phyloP scores from a whole-genome alignment of 2,113 vertebrate genomes.

The Rhinopithecus roxellana region DNA sequence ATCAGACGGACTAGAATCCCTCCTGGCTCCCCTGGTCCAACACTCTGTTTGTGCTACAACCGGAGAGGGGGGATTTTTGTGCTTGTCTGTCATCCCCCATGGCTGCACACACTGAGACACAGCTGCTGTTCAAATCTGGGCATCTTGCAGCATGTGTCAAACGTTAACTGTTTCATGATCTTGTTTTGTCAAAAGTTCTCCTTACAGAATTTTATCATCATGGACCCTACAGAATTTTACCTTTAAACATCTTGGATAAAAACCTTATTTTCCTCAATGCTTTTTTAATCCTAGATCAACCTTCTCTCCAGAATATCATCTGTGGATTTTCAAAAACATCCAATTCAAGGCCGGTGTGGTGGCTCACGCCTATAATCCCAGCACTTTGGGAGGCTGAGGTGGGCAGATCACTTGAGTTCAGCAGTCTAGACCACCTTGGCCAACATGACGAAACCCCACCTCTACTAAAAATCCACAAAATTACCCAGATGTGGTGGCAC shows the following conservation, averaged over 20 bases:
- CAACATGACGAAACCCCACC: too few relatives aligned
- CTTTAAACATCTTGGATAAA: neutral
- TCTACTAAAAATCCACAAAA: too few relatives aligned
- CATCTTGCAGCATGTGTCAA: neutral
- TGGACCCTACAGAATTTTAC: neutral
- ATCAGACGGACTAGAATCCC: neutral
- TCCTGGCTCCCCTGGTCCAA: neutral
- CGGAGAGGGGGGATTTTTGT: neutral
- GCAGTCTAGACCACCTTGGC: too few relatives aligned
- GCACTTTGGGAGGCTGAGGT: too few relatives aligned
- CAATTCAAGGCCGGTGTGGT: neutral
- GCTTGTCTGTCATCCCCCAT: neutral
- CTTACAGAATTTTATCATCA: neutral
- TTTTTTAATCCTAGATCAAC: neutral
- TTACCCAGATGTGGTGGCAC: too few relatives aligned
- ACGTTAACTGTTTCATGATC: neutral
- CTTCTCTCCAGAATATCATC: neutral
- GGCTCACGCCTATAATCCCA: too few relatives aligned
- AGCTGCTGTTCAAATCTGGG: constrained; percentile 27
- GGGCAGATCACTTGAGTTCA: too few relatives aligned
- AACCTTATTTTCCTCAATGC: neutral
- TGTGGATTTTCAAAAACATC: constrained; percentile 27
- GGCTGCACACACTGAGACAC: neutral
- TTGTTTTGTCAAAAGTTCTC: neutral
- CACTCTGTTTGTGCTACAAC: neutral